phyloP scores from a whole-genome alignment of 2,113 vertebrate species.

The Sinocyclocheilus anshuiensis region DNA sequence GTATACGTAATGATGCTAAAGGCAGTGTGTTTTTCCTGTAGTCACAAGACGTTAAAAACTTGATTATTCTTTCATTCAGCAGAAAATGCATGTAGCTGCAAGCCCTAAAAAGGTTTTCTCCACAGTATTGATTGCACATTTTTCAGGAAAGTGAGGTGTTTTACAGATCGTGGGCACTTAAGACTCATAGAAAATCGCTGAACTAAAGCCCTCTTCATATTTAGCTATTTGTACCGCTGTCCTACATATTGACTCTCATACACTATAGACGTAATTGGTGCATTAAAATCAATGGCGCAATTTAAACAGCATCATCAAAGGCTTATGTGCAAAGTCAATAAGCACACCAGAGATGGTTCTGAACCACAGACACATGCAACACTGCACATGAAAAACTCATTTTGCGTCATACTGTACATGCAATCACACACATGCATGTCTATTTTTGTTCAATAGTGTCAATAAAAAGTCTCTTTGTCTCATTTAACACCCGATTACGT shows the following conservation, averaged over 20 bases:
- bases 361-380: constrained; percentile 31
- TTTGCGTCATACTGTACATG: neutral
- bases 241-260: constrained; percentile 61
- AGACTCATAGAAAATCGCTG: constrained; percentile 53
- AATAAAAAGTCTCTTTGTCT: constrained; percentile 61
- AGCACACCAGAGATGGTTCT: constrained; percentile 50
- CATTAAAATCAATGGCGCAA: constrained; percentile 69
- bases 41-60: constrained; percentile 5
- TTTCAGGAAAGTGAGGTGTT: constrained; percentile 45
- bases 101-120: constrained; percentile 51
- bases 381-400: neutral
- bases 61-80: constrained; percentile 35
- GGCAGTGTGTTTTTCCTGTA: neutral
- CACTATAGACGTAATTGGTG: constrained; percentile 62
- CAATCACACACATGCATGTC: neutral
- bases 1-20: neutral
- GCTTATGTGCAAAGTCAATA: constrained; percentile 64
- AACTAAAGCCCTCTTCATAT: constrained; percentile 45
- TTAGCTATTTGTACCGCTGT: constrained; percentile 57
- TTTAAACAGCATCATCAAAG: constrained; percentile 66
- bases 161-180: constrained; percentile 55
- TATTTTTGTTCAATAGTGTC: constrained; percentile 32
- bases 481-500: constrained; percentile 70
- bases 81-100: constrained; percentile 19
- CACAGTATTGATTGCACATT: constrained; percentile 47